A percentile compares a stretch with the other conserved stretches of the same genome.
phyloP scores from a whole-genome alignment of 2,797 vertebrate species.

The Acanthiza pusilla region DNA sequence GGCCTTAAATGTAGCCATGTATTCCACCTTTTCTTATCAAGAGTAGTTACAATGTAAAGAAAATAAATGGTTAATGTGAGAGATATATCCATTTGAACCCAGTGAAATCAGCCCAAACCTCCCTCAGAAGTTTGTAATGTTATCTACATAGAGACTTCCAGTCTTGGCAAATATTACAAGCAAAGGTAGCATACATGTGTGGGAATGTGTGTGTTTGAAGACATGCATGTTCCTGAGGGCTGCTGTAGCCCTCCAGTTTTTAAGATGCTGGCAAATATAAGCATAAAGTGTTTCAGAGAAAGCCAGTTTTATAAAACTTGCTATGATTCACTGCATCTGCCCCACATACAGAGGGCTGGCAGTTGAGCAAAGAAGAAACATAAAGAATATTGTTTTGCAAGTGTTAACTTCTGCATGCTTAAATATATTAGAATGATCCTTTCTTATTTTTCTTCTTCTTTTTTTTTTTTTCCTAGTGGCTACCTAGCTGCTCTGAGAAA shows the following conservation, averaged over 20 bases:
- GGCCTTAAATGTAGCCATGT: background rate
- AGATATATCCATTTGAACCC: background rate
- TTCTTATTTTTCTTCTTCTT: fast-evolving
- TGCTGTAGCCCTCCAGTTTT: background rate
- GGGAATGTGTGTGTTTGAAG: background rate
- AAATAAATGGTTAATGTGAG: background rate
- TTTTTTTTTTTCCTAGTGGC: background rate
- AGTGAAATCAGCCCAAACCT: background rate
- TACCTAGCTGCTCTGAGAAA: background rate
- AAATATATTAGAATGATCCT: background rate
- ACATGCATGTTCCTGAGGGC: background rate
- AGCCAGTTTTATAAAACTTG: background rate
- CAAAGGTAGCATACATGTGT: background rate
- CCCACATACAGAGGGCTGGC: background rate
- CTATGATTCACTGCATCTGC: background rate
- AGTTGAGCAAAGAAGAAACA: background rate
- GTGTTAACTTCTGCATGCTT: background rate
- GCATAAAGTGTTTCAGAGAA: background rate
- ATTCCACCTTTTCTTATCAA: background rate
- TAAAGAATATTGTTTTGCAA: background rate
- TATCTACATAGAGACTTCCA: background rate
- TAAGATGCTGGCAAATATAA: background rate
- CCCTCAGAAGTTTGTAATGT: background rate
- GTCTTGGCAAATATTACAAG: background rate
- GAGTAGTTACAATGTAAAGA: background rate